Percentiles rank a stretch among this genome's conserved stretches.
Conservation (phyloP, 2,113 vertebrate genomes). For the Ophthalmolycus amberensis region DNA sequence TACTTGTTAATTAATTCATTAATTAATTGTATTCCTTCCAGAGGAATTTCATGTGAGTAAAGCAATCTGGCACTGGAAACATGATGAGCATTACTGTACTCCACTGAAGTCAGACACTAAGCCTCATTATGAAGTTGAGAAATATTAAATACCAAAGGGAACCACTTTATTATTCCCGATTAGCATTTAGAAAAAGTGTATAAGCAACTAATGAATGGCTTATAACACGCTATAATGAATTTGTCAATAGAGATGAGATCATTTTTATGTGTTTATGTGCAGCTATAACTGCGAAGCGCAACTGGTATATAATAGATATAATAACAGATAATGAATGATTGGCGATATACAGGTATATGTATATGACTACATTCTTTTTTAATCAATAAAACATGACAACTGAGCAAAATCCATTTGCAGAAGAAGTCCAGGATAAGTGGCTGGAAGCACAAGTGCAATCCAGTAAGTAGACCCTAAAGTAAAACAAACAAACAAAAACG, state of each 20-base stretch:
- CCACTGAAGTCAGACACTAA: constrained; percentile 19
- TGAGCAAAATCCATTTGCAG: neutral
- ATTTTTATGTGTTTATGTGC: neutral
- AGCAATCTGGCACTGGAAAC: constrained; percentile 33
- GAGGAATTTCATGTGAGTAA: constrained; percentile 65
- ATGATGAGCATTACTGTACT: constrained; percentile 33
- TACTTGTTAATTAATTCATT: constrained; percentile 50
- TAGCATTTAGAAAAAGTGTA: neutral
- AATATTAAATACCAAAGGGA: constrained; percentile 7
- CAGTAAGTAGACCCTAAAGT: neutral
- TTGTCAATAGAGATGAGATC: too few relatives aligned
- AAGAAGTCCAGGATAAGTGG: neutral
- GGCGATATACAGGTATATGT: neutral
- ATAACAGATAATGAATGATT: neutral
- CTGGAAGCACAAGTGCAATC: neutral
- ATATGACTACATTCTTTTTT: too few relatives aligned
- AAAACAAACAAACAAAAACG: neutral
- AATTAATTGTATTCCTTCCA: constrained; percentile 2
- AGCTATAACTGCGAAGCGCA: neutral
- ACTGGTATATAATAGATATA: too few relatives aligned
- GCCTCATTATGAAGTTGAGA: constrained; percentile 35
- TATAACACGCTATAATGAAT: neutral
- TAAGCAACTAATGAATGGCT: neutral
- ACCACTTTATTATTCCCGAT: neutral
- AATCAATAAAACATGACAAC: neutral